Conservation (phyloP, 1,140 invertebrate species). For the Himalopsyche phryganea region DNA sequence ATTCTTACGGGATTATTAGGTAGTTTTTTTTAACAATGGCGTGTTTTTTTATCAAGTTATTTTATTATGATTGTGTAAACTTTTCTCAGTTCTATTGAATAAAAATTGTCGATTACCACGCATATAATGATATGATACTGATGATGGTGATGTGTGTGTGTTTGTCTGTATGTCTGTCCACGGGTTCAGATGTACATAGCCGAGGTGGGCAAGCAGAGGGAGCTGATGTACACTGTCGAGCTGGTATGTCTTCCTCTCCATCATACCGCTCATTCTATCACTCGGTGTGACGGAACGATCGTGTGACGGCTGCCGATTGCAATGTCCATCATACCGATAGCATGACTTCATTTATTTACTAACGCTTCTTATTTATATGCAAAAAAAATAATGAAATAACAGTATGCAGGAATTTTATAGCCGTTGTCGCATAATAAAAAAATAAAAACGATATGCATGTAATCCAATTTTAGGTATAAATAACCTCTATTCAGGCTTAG, state of each 20-base stretch:
- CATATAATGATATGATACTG: background rate
- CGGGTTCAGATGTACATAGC: constrained; percentile 74
- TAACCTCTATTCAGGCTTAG: too few relatives aligned
- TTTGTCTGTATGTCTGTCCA: constrained; percentile 27
- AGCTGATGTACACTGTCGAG: constrained; percentile 80
- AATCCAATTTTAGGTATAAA: too few relatives aligned
- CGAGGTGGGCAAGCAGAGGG: constrained; percentile 84
- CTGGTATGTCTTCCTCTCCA: constrained; percentile 60
- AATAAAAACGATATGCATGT: too few relatives aligned
- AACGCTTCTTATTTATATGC: background rate
- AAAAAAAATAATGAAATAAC: too few relatives aligned
- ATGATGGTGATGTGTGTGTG: constrained; percentile 22
- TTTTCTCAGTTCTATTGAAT: too few relatives aligned
- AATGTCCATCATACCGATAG: background rate
- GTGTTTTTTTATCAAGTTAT: too few relatives aligned
- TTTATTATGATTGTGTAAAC: too few relatives aligned
- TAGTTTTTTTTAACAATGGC: too few relatives aligned
- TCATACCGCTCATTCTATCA: background rate
- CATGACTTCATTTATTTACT: background rate
- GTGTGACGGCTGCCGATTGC: background rate
- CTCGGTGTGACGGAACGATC: background rate
- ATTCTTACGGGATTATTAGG: too few relatives aligned
- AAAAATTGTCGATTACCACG: too few relatives aligned
- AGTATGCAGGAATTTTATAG: too few relatives aligned
- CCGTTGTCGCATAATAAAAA: too few relatives aligned